Evolutionary conservation across 2,888 invertebrate genomes (phyloP).

Genomic region (Eucera pruinosa): DNA sequence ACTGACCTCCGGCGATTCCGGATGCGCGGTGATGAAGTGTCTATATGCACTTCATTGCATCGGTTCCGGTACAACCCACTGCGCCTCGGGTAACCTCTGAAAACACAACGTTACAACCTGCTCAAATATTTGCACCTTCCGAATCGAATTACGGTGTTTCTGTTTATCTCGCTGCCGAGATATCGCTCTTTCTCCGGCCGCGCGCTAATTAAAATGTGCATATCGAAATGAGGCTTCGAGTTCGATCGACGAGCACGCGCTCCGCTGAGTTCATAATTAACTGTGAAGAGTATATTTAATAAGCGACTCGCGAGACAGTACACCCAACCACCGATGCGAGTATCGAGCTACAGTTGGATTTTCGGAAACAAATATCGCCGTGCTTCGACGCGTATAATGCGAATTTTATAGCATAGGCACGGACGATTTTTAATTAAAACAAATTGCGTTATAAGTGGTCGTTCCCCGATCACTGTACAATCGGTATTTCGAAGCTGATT

Average conservation of each 20-base stretch:
- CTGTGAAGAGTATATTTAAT: conserved; percentile 22
- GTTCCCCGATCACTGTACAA: conserved; percentile 17
- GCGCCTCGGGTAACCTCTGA: conserved; percentile 54
- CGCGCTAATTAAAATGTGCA: conserved; percentile 63
- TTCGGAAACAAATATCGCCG: neutral
- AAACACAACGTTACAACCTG: conserved; percentile 62
- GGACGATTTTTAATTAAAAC: conserved; percentile 59
- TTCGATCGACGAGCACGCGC: conserved; percentile 4
- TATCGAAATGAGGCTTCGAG: conserved; percentile 43
- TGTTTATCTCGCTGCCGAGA: conserved; percentile 56
- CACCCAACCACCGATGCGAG: neutral
- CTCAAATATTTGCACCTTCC: conserved; percentile 70
- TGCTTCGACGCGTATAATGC: conserved; percentile 7
- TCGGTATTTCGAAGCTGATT: conserved; percentile 45
- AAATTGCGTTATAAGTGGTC: conserved; percentile 51
- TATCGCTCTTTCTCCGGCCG: conserved; percentile 37
- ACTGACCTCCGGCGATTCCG: conserved; percentile 68
- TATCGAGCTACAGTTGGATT: neutral
- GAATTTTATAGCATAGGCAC: conserved; percentile 9
- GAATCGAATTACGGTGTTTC: conserved; percentile 69
- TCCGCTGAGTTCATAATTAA: conserved; percentile 53
- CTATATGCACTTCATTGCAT: conserved; percentile 58
- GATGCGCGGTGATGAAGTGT: conserved; percentile 58
- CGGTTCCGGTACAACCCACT: conserved; percentile 53
- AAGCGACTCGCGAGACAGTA: conserved; percentile 16